Evolutionary conservation across 2,888 invertebrate genomes (phyloP), one percentile per base, ranked within the genome.

Genomic region (Scaptodrosophila latifasciaeformis): DNA sequence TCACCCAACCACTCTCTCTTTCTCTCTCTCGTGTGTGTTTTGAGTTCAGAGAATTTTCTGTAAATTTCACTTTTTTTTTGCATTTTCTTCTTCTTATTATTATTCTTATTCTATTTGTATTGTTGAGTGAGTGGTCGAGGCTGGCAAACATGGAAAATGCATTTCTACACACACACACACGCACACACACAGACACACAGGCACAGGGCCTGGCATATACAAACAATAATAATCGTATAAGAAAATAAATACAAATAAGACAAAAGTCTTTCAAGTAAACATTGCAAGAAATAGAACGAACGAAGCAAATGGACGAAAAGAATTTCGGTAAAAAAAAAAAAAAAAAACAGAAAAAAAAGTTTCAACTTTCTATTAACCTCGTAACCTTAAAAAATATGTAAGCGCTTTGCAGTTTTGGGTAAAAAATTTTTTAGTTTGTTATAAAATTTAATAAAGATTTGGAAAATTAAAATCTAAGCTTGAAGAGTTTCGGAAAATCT

Each of bases 121-220:
- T n/a, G n/a, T n/a, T n/a, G n/a, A n/a, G n/a, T n/a, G n/a, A n/a
- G n/a, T 5, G 61, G 54, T 59, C 61, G 59, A 30, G 18, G 15
- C 7, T 3, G 45, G 39, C 45, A 17, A 31, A 47, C 40, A 46
- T 45, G 52, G 30, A 42, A 42, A 46, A 52, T 52, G 46, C 39
- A 45, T 52, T 46, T 6, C 15, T 18, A n/a, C 10, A 30, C 13
- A 48, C 24, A 43, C 44, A 40, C 45, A n/a, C 17, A 44, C 30
- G 5, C 42, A 42, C 5, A 42, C 10, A 42, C 43, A 45, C 30
- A 51, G 35, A 45, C 27, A 42, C 45, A 47, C 9, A 49, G 31
- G 15, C 45, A 53, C 15, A 31, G 21, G 13, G n/a, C n/a, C n/a
- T n/a, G n/a, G n/a, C n/a, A n/a, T n/a, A n/a, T n/a, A n/a, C n/a